phyloP scores from a whole-genome alignment of 1,140 invertebrate species.

The Gonioctena quinquepunctata region DNA sequence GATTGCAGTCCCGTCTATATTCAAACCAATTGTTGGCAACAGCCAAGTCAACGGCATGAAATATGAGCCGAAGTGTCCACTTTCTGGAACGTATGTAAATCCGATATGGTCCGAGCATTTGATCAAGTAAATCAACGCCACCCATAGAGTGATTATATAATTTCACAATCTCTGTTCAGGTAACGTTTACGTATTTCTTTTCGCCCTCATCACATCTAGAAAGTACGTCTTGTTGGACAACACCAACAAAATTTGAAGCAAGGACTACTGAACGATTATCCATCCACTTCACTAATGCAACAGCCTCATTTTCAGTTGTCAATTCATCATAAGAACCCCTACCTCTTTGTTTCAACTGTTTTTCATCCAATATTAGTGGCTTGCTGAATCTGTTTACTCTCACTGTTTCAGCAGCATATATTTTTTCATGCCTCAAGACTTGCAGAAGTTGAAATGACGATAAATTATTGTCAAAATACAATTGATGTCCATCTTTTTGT shows the following conservation, averaged over 20 bases:
- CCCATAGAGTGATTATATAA: constrained; percentile 29
- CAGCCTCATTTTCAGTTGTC: constrained; percentile 45
- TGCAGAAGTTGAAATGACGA: constrained; percentile 51
- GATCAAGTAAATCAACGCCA: constrained; percentile 25
- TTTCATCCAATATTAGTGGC: constrained; percentile 48
- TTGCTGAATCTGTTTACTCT: constrained; percentile 51
- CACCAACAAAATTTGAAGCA: constrained; percentile 56
- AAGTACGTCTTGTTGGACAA: constrained; percentile 47
- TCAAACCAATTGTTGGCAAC: constrained; percentile 21
- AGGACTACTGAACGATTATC: constrained; percentile 53
- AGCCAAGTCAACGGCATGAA: constrained; percentile 24
- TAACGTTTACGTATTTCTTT: constrained; percentile 34
- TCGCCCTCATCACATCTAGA: constrained; percentile 48
- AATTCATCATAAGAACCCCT: constrained; percentile 53
- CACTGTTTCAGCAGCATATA: constrained; percentile 51
- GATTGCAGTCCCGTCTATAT: constrained; percentile 12
- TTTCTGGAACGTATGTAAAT: constrained; percentile 25
- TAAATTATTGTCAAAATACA: constrained; percentile 49
- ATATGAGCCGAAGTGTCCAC: constrained; percentile 21
- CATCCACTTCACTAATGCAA: constrained; percentile 53
- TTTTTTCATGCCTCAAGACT: constrained; percentile 47
- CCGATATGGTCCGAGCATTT: constrained; percentile 17
- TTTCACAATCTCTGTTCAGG: constrained; percentile 34
- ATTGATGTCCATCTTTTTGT: constrained; percentile 32
- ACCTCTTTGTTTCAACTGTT: constrained; percentile 49